A percentile compares a stretch with the other conserved stretches of the same genome.
Conservation (phyloP, 2,797 vertebrate species). For the Poeciliopsis gracilis region DNA sequence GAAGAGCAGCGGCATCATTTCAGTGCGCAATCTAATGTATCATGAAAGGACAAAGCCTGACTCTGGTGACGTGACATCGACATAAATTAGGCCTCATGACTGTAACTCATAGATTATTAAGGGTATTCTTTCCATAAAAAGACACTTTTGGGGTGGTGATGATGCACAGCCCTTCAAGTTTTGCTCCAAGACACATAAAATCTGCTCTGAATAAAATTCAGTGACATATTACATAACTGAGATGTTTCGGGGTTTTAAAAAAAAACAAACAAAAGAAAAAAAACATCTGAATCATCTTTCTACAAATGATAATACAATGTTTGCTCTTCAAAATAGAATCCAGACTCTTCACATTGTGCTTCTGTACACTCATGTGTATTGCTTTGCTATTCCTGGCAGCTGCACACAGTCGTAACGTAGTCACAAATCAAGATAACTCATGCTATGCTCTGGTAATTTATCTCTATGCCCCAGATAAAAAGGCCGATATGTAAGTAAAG, state of each 20-base stretch:
- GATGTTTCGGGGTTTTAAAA: not conserved
- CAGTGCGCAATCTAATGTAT: not conserved
- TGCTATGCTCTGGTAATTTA: not conserved
- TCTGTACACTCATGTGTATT: not conserved
- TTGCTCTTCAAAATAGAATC: not conserved
- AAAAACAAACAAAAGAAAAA: not conserved
- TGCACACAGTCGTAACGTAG: not conserved
- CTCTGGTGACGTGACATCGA: not conserved
- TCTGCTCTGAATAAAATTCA: not conserved
- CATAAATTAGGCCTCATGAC: not conserved
- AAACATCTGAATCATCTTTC: not conserved
- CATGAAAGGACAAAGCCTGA: conserved; percentile 1
- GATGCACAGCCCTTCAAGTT: not conserved
- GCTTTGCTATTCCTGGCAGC: not conserved
- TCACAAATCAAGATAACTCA: not conserved
- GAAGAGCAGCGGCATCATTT: not conserved
- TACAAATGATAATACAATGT: not conserved
- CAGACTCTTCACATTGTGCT: not conserved
- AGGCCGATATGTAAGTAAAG: not conserved
- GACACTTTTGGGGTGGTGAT: not conserved
- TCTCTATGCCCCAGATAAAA: not conserved
- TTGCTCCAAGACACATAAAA: not conserved
- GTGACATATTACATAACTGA: not conserved
- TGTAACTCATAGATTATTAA: not conserved
- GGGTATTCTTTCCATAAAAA: not conserved